Conservation (phyloP, 1,140 invertebrate species). For the Sycophaga agraensis region DNA sequence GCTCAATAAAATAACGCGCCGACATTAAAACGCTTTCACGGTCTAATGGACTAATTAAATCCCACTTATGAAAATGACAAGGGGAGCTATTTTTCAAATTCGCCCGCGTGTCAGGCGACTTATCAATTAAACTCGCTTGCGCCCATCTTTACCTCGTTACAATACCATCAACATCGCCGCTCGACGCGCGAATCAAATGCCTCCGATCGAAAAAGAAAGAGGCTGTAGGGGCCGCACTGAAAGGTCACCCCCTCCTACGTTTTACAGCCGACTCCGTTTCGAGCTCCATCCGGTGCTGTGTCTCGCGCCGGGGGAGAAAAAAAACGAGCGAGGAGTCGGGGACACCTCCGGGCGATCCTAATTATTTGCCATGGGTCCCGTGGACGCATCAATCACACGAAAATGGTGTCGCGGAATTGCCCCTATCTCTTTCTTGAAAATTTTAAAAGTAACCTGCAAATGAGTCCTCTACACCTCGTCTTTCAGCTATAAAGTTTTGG, state of each 20-base stretch:
- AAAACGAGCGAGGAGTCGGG: not conserved
- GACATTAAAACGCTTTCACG: too few relatives aligned
- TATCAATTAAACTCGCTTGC: too few relatives aligned
- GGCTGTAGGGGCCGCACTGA: not conserved
- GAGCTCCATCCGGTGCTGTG: not conserved
- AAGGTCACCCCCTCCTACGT: not conserved
- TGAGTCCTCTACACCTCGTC: too few relatives aligned
- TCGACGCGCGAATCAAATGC: not conserved
- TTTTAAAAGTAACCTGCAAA: conserved; percentile 45
- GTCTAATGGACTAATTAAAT: too few relatives aligned
- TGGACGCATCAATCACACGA: conserved; percentile 32
- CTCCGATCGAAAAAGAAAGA: not conserved
- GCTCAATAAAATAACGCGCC: too few relatives aligned
- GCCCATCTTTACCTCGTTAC: not conserved
- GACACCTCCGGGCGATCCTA: conserved; percentile 8
- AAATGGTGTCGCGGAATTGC: conserved; percentile 31
- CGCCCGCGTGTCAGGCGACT: too few relatives aligned
- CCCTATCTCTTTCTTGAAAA: conserved; percentile 26
- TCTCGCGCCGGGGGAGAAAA: not conserved
- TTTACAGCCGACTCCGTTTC: not conserved
- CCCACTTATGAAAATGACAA: too few relatives aligned
- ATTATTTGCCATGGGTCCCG: conserved; percentile 27
- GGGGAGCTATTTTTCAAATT: too few relatives aligned
- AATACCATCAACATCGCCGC: not conserved
- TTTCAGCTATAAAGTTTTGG: too few relatives aligned